A percentile compares a stretch with the other conserved stretches of the same genome.
Conservation (phyloP, 2,113 vertebrate genomes). For the Peromyscus polionotus region DNA sequence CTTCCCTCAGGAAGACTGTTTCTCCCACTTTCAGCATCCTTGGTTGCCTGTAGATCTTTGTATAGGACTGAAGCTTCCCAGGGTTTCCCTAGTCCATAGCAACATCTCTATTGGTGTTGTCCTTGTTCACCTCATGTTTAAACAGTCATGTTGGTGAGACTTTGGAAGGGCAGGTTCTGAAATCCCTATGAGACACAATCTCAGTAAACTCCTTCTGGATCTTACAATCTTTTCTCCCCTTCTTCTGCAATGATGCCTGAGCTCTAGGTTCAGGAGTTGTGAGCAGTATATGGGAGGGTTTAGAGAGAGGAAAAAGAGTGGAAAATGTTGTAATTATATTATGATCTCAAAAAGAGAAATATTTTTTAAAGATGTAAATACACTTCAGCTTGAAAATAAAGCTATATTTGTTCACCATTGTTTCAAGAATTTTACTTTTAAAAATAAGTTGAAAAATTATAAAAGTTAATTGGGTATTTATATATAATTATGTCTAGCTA, state of each 20-base stretch:
- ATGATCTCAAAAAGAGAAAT: neutral
- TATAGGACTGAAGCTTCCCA: neutral
- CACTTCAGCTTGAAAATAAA: constrained; percentile 1
- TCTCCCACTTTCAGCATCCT: neutral
- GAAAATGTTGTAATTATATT: neutral
- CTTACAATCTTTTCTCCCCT: neutral
- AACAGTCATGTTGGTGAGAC: neutral
- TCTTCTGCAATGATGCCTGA: neutral
- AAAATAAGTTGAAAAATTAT: neutral
- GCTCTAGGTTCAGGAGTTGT: neutral
- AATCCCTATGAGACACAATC: no score
- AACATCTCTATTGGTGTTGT: neutral
- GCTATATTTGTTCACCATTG: neutral
- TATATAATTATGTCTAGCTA: neutral
- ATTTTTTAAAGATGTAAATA: neutral
- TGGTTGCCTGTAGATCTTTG: neutral
- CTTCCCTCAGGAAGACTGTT: neutral
- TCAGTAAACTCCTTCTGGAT: neutral
- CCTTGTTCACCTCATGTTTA: no score
- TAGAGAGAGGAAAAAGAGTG: neutral
- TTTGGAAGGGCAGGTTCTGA: neutral
- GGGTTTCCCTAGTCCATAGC: neutral
- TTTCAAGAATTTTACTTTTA: constrained; percentile 5
- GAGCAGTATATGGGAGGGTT: neutral
- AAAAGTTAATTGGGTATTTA: neutral